Base-by-base conservation (phyloP, 2,888 invertebrate genomes). In the Globia sparganii region DNA sequence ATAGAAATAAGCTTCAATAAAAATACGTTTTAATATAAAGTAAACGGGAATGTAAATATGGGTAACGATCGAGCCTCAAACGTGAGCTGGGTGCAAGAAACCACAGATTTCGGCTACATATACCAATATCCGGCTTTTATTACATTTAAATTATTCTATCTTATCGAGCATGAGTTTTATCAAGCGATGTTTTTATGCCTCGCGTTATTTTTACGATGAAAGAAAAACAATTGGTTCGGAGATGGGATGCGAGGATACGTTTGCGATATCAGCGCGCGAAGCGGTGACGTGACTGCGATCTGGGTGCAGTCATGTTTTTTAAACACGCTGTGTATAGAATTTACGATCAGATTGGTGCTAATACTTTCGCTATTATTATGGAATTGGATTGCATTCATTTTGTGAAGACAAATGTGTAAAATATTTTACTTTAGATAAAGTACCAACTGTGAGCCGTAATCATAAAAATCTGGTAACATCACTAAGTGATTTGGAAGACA, bases 21-120 rank as follows among this genome's bases (percentile, higher is more conserved):
- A 83, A 86, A 88, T 87, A 87, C 78, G 87, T 88, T 88, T 88
- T 87, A 88, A 87, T 87, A 87, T 86, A 87, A 87, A 84, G 80
- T 81, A 87, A 87, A 87, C 81, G 79, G 34, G 73, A 77, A 83
- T 83, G 81, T 77, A 86, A 83, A 85, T 88, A 85, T 75, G 72
- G 70, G 81, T 84, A 86, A 88, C 83, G 88, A 85, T 85, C 73
- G 80, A 79, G 72, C 49, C 71, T 75, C 62, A 81, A 76, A 87
- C 87, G 86, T 87, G 87, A 85, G 71, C 37, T 43, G 84, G 72
- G 72, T 87, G 70, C 70, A 68, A 74, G 81, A 76, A 76, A 78
- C 72, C 83, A 81, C 77, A 85, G 86, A 87, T 88, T 88, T 87
- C 59, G 75, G 85, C 77, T 67, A 88, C 86, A 80, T 80, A 72